These are phyloP conservation scores for Andrena bucephala DNA, from an alignment of 2,888 invertebrate species.

Conservation along the genomic window DNA sequence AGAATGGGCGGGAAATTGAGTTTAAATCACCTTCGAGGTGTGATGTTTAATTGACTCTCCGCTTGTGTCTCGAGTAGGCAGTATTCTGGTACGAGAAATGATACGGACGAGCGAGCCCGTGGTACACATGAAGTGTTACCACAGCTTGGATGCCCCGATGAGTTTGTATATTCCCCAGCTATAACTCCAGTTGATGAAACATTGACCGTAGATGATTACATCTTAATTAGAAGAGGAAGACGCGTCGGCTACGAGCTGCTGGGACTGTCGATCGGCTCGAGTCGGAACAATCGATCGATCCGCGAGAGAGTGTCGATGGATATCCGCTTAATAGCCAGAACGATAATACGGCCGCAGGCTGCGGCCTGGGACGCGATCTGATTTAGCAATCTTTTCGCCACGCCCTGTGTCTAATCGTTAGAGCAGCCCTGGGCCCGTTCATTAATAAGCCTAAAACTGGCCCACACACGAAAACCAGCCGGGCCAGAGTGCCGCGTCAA, in stretches of 20 bases:
- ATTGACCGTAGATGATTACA: not conserved
- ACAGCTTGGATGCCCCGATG: not conserved
- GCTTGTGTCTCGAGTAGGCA: too few species aligned
- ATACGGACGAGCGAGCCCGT: too few species aligned
- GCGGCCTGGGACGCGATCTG: conserved; percentile 69
- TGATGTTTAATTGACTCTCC: too few species aligned
- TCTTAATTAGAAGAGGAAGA: conserved; percentile 30
- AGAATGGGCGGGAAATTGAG: too few species aligned
- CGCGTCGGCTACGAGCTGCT: not conserved
- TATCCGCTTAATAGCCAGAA: conserved; percentile 44
- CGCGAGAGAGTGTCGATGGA: conserved; percentile 16
- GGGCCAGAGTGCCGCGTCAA: conserved; percentile 39
- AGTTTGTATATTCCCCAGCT: not conserved
- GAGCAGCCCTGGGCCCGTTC: conserved; percentile 79
- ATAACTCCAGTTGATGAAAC: not conserved
- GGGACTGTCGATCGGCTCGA: conserved; percentile 15
- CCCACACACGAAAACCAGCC: conserved; percentile 79
- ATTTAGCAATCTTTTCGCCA: conserved; percentile 84
- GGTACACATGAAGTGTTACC: too few species aligned
- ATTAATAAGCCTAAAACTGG: conserved; percentile 82
- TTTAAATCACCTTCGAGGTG: too few species aligned
- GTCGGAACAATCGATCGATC: conserved; percentile 23
- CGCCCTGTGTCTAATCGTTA: conserved; percentile 83
- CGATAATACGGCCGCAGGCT: conserved; percentile 49
- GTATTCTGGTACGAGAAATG: too few species aligned